These are phyloP conservation scores for Coremacera marginata DNA, from an alignment of 2,888 invertebrate species.

Conservation along the genomic window DNA sequence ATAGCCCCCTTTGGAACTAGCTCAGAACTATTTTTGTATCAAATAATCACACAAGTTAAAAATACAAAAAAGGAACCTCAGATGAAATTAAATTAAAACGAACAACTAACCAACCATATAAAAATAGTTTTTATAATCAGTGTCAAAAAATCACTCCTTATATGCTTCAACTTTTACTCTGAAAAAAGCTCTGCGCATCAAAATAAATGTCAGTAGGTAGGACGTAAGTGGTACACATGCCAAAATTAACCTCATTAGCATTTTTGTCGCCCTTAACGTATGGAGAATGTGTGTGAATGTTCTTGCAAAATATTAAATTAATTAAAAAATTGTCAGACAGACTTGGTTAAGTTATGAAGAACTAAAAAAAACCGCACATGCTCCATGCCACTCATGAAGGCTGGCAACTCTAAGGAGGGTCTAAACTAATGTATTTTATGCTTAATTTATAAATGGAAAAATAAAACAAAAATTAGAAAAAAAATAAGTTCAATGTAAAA, in stretches of 20 bases:
- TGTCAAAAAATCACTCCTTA: no score
- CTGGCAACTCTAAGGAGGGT: not conserved
- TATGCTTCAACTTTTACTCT: not conserved
- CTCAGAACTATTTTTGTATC: no score
- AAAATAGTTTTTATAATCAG: no score
- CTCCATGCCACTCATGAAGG: not conserved
- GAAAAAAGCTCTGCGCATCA: not conserved
- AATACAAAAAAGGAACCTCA: no score
- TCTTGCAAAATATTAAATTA: conserved; percentile 4
- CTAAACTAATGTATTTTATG: no score
- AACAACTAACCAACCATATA: no score
- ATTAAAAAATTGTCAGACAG: not conserved
- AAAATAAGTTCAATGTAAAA: not conserved
- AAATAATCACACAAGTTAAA: no score
- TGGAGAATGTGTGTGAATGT: not conserved
- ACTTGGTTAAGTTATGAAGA: not conserved
- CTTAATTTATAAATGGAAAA: no score
- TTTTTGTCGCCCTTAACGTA: not conserved
- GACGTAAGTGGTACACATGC: not conserved
- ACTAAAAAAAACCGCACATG: not conserved
- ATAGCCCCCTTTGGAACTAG: no score
- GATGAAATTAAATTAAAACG: no score
- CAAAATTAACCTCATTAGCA: conserved; percentile 25
- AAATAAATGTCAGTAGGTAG: no score
- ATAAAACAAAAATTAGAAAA: not conserved